Percentiles rank a stretch among this genome's conserved stretches.
phyloP scores from a whole-genome alignment of 2,888 invertebrate genomes.

The Spisula solida region DNA sequence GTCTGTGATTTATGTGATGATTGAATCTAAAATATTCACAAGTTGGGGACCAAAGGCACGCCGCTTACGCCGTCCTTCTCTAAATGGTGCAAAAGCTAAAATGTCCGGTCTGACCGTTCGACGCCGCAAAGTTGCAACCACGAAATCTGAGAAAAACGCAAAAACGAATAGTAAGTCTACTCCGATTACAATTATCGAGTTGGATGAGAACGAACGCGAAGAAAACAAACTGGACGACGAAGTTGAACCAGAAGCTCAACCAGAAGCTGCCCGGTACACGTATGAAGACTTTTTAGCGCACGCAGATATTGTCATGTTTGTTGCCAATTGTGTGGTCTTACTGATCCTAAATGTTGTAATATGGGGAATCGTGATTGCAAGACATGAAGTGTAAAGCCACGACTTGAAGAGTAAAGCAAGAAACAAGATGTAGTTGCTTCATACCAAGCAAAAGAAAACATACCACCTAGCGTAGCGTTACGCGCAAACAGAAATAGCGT shows the following conservation, averaged over 20 bases:
- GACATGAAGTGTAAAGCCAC: not conserved
- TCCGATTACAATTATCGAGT: not conserved
- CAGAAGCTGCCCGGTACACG: not conserved
- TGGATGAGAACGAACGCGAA: no score
- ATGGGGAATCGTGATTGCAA: not conserved
- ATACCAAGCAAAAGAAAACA: no score
- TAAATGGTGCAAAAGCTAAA: not conserved
- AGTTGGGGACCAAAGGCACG: not conserved
- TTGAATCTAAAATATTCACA: constrained; percentile 11
- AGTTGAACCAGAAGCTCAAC: no score
- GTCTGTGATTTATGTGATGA: not conserved
- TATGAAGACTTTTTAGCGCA: not conserved
- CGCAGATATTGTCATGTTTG: not conserved
- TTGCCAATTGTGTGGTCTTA: not conserved
- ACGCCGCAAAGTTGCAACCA: not conserved
- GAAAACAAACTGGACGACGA: not conserved
- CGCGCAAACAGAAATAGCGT: no score
- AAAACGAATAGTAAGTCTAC: not conserved
- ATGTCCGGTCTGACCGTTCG: not conserved
- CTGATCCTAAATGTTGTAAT: not conserved
- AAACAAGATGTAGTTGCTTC: no score
- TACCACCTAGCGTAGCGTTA: no score
- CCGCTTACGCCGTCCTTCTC: not conserved
- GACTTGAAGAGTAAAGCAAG: no score
- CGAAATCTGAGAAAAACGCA: not conserved